phyloP scores from a whole-genome alignment of 2,888 invertebrate species.

The Hipparchia semele region DNA sequence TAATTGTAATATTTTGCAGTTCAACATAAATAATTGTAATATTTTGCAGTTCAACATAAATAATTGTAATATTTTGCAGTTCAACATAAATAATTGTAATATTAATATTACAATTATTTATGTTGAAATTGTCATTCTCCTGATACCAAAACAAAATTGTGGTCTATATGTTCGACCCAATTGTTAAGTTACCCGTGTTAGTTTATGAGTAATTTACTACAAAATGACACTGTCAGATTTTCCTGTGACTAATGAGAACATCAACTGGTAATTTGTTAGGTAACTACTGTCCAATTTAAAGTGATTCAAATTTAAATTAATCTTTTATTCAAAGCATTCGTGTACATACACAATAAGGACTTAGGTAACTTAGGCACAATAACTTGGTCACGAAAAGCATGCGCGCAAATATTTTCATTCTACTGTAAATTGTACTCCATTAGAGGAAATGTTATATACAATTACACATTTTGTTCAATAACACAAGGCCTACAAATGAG shows the following conservation, averaged over 20 bases:
- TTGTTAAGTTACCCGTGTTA: neutral
- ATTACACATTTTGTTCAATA: neutral
- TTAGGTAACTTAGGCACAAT: neutral
- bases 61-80: too few relatives aligned
- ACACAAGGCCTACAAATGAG: neutral
- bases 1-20: too few relatives aligned
- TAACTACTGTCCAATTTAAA: neutral
- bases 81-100: too few relatives aligned
- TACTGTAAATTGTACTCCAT: constrained; percentile 28
- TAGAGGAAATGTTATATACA: constrained; percentile 18
- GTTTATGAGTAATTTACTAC: constrained; percentile 17
- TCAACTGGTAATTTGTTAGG: constrained; percentile 5
- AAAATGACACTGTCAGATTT: constrained; percentile 3
- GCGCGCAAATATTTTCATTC: constrained; percentile 24
- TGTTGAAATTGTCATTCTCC: too few relatives aligned
- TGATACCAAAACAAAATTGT: neutral
- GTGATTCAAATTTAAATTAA: constrained; percentile 16
- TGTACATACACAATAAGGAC: neutral
- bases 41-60: too few relatives aligned
- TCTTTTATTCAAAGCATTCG: neutral
- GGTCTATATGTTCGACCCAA: constrained; percentile 2
- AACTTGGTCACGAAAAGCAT: constrained; percentile 18
- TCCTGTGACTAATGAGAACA: constrained; percentile 20
- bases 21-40: too few relatives aligned
- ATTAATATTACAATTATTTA: too few relatives aligned